Evolutionary conservation across 2,888 invertebrate species (phyloP).

Genomic region (Drosophila vallismaia): DNA sequence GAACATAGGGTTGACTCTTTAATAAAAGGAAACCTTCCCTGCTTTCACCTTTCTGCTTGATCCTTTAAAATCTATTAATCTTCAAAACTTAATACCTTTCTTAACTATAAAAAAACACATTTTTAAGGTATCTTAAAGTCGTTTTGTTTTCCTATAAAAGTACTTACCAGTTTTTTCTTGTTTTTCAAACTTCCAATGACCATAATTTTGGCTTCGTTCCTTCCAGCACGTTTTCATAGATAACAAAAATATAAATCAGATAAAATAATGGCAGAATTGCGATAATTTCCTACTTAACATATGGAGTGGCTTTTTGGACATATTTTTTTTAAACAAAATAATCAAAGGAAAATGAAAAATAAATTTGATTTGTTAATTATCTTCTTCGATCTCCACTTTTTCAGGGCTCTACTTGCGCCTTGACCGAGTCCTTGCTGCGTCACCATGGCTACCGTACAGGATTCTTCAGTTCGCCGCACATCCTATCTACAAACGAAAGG

Average conservation of each 20-base stretch:
- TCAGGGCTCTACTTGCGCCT: constrained; percentile 95
- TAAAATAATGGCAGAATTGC: background rate
- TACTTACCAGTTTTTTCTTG: constrained; percentile 11
- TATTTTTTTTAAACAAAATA: background rate
- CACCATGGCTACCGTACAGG: constrained; percentile 94
- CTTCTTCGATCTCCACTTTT: background rate
- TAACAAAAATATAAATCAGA: constrained; percentile 17
- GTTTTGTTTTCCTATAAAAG: background rate
- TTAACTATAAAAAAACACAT: too few species aligned
- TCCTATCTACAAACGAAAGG: constrained; percentile 95
- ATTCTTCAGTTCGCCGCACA: constrained; percentile 97
- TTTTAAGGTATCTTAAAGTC: background rate
- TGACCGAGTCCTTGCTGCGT: constrained; percentile 94
- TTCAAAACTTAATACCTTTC: too few species aligned
- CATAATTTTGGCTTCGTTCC: constrained; percentile 15
- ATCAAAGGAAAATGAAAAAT: background rate
- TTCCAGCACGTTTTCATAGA: constrained; percentile 8
- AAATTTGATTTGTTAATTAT: background rate
- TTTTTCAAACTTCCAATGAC: constrained; percentile 4
- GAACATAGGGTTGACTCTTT: too few species aligned
- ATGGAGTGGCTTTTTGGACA: background rate
- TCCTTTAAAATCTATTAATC: too few species aligned
- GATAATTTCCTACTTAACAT: background rate
- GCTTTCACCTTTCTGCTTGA: too few species aligned
- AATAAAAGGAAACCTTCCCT: too few species aligned